phyloP scores from a whole-genome alignment of 2,888 invertebrate genomes.

The Rhorus exstirpatorius region DNA sequence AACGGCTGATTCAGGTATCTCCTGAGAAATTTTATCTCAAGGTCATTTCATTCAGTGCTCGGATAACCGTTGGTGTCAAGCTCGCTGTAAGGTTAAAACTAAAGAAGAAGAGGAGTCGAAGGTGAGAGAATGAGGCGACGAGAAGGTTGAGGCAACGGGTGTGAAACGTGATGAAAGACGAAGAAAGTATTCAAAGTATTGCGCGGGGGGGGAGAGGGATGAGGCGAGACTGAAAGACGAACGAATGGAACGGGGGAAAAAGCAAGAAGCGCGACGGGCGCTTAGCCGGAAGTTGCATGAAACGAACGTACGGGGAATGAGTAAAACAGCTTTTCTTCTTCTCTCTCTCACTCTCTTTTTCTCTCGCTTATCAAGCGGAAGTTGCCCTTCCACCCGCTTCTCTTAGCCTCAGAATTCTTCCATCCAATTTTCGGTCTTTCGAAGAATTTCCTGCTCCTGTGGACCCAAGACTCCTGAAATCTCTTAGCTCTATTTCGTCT shows the following conservation, averaged over 20 bases:
- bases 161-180: constrained; percentile 1
- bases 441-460: constrained; percentile 7
- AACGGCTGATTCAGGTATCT: no score
- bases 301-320: constrained; percentile 53
- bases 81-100: background rate
- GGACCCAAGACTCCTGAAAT: constrained; percentile 22
- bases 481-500: constrained; percentile 10
- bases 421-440: constrained; percentile 34
- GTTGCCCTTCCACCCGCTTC: constrained; percentile 58
- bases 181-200: no score
- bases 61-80: background rate
- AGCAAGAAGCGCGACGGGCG: constrained; percentile 33
- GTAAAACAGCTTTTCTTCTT: no score
- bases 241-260: constrained; percentile 13
- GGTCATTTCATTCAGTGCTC: background rate
- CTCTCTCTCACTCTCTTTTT: constrained; percentile 9
- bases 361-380: constrained; percentile 48
- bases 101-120: background rate
- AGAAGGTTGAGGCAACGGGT: background rate
- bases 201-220: constrained; percentile 6
- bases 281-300: constrained; percentile 62
- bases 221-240: constrained; percentile 31
- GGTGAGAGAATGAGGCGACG: background rate
- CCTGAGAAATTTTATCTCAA: no score
- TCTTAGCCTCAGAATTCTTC: constrained; percentile 33